A percentile compares a stretch with the other conserved stretches of the same genome.
Evolutionary conservation across 1,140 invertebrate species (phyloP).

Genomic region (Papilio xuthus): DNA sequence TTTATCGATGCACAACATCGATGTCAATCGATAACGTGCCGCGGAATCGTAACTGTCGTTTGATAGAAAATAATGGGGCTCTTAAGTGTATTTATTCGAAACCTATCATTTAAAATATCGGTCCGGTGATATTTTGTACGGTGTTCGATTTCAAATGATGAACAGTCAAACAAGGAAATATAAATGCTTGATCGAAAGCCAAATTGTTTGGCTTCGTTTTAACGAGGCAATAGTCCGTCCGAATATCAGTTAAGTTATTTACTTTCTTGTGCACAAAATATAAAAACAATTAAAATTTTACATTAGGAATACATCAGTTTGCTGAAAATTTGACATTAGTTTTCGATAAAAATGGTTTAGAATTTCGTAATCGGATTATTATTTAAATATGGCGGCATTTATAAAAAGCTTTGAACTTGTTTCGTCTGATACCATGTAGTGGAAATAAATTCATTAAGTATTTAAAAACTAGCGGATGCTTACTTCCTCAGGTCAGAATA

Average conservation of each 20-base stretch:
- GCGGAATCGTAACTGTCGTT: conserved; percentile 38
- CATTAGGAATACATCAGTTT: no score
- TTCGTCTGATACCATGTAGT: background rate
- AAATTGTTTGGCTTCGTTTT: background rate
- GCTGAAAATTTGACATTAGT: no score
- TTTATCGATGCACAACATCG: conserved; percentile 34
- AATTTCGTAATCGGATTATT: no score
- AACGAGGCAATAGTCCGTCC: background rate
- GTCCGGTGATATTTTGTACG: conserved; percentile 15
- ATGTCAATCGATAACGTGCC: conserved; percentile 35
- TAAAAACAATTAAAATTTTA: background rate
- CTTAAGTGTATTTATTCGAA: conserved; percentile 32
- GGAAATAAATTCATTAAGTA: conserved; percentile 1
- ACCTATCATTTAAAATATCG: conserved; percentile 30
- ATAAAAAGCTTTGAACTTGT: background rate
- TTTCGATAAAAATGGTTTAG: no score
- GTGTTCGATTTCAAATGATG: conserved; percentile 29
- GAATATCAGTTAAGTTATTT: background rate
- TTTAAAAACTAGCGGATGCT: no score
- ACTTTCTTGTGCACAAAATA: background rate
- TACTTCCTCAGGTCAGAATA: no score
- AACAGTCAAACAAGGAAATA: background rate
- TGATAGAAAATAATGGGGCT: conserved; percentile 34
- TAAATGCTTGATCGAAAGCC: background rate
- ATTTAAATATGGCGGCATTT: background rate